Conservation (phyloP, 2,113 vertebrate genomes). For the Castor canadensis region DNA sequence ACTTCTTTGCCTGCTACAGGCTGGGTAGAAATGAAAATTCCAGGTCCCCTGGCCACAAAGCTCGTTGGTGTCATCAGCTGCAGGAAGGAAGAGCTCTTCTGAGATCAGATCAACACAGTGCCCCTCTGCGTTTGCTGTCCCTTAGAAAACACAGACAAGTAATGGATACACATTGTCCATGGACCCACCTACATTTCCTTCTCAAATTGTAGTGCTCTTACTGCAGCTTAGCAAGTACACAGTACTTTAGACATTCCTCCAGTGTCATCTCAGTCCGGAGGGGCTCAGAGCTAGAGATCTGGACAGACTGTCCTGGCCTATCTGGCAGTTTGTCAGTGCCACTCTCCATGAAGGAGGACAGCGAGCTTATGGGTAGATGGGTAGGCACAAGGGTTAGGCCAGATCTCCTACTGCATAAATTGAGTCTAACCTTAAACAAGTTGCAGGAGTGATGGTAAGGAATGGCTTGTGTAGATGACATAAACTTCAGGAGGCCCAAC, state of each 20-base stretch:
- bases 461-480: too few species aligned
- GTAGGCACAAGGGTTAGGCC: not conserved
- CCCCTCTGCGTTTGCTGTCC: not conserved
- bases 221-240: not conserved
- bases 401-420: not conserved
- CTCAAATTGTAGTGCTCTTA: not conserved
- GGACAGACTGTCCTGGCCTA: not conserved
- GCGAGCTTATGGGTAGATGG: not conserved
- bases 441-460: not conserved
- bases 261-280: not conserved
- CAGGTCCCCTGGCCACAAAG: not conserved
- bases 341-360: not conserved
- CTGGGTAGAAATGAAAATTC: not conserved
- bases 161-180: not conserved
- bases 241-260: not conserved
- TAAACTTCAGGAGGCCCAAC: not conserved
- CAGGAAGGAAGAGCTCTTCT: not conserved
- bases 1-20: not conserved
- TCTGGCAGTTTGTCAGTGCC: not conserved
- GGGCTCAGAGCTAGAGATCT: not conserved
- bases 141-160: not conserved
- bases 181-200: not conserved
- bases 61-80: accelerated
- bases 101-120: not conserved
- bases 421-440: not conserved